These are phyloP conservation scores for Cataglyphis cursor DNA, from an alignment of 2,888 invertebrate genomes.

Conservation along the genomic window DNA sequence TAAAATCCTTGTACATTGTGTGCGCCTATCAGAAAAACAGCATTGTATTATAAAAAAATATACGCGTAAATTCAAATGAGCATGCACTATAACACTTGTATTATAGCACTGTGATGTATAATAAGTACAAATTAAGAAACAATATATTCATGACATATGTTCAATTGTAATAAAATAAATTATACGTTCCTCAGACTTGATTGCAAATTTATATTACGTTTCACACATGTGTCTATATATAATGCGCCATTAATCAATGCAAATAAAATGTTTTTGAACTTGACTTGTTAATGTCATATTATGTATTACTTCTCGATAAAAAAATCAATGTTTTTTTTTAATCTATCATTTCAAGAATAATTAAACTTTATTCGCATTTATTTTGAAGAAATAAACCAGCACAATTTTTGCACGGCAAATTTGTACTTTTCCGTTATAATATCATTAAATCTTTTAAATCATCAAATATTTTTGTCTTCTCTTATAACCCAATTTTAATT, in stretches of 20 bases:
- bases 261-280: neutral
- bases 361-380: neutral
- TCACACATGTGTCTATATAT: neutral
- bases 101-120: neutral
- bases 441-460: neutral
- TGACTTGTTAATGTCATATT: neutral
- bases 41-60: neutral
- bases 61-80: neutral
- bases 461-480: neutral
- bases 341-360: neutral
- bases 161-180: neutral
- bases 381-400: neutral
- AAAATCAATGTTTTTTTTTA: too few species aligned
- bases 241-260: neutral
- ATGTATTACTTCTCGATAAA: neutral
- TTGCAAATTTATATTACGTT: slow-evolving; percentile 14
- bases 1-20: neutral
- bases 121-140: neutral
- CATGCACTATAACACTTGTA: neutral
- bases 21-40: neutral
- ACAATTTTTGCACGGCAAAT: neutral
- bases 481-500: neutral
- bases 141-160: neutral
- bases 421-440: neutral
- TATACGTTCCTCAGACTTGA: neutral